Conservation (phyloP, 2,888 invertebrate genomes). For the Nebria brevicollis region DNA sequence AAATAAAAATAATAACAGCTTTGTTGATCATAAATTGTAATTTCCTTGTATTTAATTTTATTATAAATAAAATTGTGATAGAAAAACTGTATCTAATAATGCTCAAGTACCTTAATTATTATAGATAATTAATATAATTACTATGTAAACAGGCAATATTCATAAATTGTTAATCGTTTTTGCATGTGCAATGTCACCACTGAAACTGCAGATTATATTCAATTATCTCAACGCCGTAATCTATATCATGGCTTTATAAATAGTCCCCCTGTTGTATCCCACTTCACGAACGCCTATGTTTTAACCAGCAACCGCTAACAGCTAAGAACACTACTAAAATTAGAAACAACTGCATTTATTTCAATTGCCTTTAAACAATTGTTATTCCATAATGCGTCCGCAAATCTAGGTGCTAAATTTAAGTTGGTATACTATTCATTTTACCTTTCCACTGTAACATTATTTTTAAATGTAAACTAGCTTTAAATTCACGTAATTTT, state of each 20-base stretch:
- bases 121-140: conserved; percentile 41
- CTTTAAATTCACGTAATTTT: no score
- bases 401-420: no score
- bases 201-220: conserved; percentile 42
- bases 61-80: neutral
- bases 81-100: conserved; percentile 21
- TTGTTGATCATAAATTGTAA: neutral
- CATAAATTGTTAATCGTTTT: conserved; percentile 43
- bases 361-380: neutral
- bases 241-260: conserved; percentile 36
- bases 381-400: neutral
- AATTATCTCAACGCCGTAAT: conserved; percentile 41
- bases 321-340: neutral
- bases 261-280: conserved; percentile 4
- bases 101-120: conserved; percentile 29
- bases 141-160: conserved; percentile 20
- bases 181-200: conserved; percentile 43
- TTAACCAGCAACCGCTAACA: neutral
- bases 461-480: no score
- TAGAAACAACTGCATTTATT: neutral
- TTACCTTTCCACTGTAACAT: no score
- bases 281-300: conserved; percentile 23
- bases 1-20: neutral
- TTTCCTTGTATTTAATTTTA: conserved; percentile 8
- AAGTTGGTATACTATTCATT: no score